Conservation (phyloP, 2,797 vertebrate species). For the Semaprochilodus insignis region DNA sequence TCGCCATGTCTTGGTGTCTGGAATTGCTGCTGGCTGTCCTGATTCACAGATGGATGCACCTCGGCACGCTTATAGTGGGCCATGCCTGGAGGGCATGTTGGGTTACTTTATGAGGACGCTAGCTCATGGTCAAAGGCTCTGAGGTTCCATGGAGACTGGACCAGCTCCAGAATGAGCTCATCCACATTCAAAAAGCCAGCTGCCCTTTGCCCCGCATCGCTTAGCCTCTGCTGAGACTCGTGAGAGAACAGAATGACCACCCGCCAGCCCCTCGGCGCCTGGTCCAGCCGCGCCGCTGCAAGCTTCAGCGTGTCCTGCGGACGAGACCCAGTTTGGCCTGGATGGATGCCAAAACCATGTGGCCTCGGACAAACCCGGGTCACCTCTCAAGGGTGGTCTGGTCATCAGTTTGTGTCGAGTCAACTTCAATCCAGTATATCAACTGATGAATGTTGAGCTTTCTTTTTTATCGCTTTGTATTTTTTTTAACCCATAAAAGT, state of each 20-base stretch:
- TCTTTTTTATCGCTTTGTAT: slow-evolving; percentile 21
- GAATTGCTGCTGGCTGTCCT: background rate
- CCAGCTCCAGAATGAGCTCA: slow-evolving; percentile 76
- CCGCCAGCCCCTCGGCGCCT: slow-evolving; percentile 73
- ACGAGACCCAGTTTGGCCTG: slow-evolving; percentile 76
- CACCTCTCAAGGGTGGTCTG: slow-evolving; percentile 78
- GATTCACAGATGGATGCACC: background rate
- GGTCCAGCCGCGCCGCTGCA: slow-evolving; percentile 56
- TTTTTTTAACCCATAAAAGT: background rate
- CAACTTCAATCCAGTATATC: slow-evolving; percentile 20
- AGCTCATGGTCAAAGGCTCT: background rate
- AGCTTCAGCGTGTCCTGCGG: slow-evolving; percentile 65
- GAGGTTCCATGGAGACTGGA: slow-evolving; percentile 30
- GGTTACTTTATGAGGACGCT: slow-evolving; percentile 30
- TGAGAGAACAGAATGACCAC: slow-evolving; percentile 56
- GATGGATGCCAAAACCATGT: slow-evolving; percentile 73
- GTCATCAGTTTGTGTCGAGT: slow-evolving; percentile 25
- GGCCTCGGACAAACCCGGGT: slow-evolving; percentile 68
- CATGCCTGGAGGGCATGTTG: background rate
- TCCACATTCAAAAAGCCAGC: slow-evolving; percentile 63
- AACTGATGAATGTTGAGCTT: slow-evolving; percentile 11
- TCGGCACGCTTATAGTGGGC: background rate
- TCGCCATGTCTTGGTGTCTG: background rate
- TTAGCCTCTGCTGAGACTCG: slow-evolving; percentile 19
- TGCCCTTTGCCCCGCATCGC: slow-evolving; percentile 53